Conservation (phyloP, 1,140 invertebrate genomes). For the Meloidogyne chitwoodi region DNA sequence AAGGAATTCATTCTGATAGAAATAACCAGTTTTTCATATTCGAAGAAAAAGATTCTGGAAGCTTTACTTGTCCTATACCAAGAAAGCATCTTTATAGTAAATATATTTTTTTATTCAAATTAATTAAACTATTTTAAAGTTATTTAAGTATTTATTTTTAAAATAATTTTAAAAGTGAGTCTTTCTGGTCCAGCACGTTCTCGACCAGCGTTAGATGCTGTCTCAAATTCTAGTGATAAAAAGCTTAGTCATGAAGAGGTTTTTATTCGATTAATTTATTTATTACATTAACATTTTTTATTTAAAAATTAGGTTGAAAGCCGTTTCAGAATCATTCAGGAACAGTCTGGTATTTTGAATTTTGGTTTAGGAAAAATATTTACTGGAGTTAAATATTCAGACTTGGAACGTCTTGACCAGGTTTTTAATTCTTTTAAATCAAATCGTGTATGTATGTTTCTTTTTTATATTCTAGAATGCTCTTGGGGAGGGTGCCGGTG, state of each 20-base stretch:
- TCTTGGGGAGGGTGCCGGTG: slow-evolving; percentile 34
- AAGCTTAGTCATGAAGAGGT: slow-evolving; percentile 26
- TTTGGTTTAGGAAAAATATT: slow-evolving; percentile 32
- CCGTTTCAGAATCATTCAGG: slow-evolving; percentile 31
- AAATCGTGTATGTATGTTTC: background rate
- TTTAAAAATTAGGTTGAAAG: slow-evolving; percentile 21
- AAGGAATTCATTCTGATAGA: background rate
- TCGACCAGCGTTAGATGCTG: slow-evolving; percentile 24
- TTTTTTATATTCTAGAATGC: slow-evolving; percentile 13
- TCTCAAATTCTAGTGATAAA: slow-evolving; percentile 13
- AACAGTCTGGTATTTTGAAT: slow-evolving; percentile 31
- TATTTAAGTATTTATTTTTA: background rate
- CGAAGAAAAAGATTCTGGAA: background rate
- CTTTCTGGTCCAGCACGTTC: slow-evolving; percentile 19
- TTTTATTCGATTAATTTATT: background rate
- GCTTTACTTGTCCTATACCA: slow-evolving; percentile 28
- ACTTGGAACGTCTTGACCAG: slow-evolving; percentile 11
- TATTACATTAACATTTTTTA: background rate
- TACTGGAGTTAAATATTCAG: slow-evolving; percentile 21
- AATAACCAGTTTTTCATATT: background rate
- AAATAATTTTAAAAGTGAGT: background rate
- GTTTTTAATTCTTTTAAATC: background rate
- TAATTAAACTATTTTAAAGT: too few species aligned
- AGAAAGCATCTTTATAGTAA: slow-evolving; percentile 32
- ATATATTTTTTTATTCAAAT: background rate